Evolutionary conservation across 2,888 invertebrate genomes (phyloP), one percentile per base, ranked within the genome.

Genomic region (Pardosa pseudoannulata): DNA sequence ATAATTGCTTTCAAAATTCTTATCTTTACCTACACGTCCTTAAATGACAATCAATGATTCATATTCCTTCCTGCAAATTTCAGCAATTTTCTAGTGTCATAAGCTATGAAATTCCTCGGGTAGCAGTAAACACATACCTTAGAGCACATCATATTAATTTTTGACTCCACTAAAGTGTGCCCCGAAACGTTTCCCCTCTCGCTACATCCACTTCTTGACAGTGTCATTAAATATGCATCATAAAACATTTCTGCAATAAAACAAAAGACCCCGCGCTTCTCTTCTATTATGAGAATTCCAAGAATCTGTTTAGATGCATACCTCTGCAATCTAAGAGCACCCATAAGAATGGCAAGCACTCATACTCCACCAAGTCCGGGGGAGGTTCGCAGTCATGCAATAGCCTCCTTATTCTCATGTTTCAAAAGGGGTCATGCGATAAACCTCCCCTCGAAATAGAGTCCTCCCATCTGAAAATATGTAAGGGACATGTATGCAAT

Each of bases 361-460:
- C 73, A 73, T 78, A 65, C 56, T 41, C 75, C 16, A 36, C 39
- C 78, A 70, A 36, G 65, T 31, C 29, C 7, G 62, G 79, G 79
- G 72, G 19, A 23, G 65, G 31, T 39, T 62, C 29, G 71, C 70
- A 62, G 79, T 72, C 72, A 72, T 79, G 72, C 65, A 39, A 39
- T 56, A 72, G 46, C 79, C 46, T 46, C 62, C 41, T 64, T 41
- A 65, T 46, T 79, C 65, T 79, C 79, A 70, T 50, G 70, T 70
- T 78, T 23, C 56, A 27, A n/a, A 78, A 78, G 68, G 78, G 78
- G 78, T 62, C 72, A 79, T 71, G 46, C 29, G 72, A 79, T 79
- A 79, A 79, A 79, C 72, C 16, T 29, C 46, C 46, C 46, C 46
- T 70, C 50, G 11, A 56, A 56, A 56, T 11, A 2, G 23, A 56